Evolutionary conservation across 2,888 invertebrate genomes (phyloP).

Genomic region (Silvanus unidentatus): DNA sequence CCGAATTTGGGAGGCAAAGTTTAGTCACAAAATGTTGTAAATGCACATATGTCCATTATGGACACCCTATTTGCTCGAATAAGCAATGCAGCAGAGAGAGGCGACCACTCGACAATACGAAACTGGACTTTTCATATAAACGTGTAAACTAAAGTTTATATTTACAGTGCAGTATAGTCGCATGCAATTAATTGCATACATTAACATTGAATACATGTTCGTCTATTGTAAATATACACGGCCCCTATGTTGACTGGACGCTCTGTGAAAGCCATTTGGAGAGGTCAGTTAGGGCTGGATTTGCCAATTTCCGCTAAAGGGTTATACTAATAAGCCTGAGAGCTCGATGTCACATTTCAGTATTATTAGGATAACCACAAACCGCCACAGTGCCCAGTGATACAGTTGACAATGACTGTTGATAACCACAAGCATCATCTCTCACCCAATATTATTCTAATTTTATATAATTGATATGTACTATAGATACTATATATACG

Average conservation of each 20-base stretch:
- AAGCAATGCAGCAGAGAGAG: constrained; percentile 13
- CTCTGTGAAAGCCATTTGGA: constrained; percentile 22
- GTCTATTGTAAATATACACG: constrained; percentile 24
- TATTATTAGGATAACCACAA: constrained; percentile 26
- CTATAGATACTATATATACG: background rate
- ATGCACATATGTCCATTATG: constrained; percentile 16
- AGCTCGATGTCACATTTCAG: constrained; percentile 24
- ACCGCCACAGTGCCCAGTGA: constrained; percentile 17
- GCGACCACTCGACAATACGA: constrained; percentile 27
- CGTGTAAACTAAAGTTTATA: constrained; percentile 37
- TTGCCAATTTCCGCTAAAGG: constrained; percentile 25
- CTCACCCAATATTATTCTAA: constrained; percentile 20
- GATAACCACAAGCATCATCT: constrained; percentile 28
- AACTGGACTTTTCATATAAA: constrained; percentile 33
- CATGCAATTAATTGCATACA: constrained; percentile 44
- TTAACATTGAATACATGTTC: constrained; percentile 36
- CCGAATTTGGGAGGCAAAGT: too few relatives aligned
- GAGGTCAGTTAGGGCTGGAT: constrained; percentile 21
- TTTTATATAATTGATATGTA: constrained; percentile 2
- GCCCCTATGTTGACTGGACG: constrained; percentile 24
- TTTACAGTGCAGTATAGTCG: constrained; percentile 38
- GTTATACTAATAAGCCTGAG: constrained; percentile 28
- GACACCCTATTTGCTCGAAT: too few relatives aligned
- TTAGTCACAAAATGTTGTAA: too few relatives aligned
- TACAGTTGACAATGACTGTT: constrained; percentile 28